These are phyloP conservation scores for Peromyscus nudipes DNA, from an alignment of 2,797 vertebrate genomes.

Conservation along the genomic window DNA sequence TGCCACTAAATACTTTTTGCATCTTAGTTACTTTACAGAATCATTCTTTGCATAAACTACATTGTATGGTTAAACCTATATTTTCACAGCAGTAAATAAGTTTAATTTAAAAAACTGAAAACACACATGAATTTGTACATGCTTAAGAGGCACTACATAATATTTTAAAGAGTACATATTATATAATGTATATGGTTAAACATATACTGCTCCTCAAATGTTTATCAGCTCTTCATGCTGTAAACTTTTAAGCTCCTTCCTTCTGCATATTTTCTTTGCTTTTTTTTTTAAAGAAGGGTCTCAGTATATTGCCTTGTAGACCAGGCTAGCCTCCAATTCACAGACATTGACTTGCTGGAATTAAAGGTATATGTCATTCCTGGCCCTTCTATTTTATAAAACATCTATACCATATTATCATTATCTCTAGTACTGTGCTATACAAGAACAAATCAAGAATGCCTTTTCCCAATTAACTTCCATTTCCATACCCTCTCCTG, in stretches of 20 bases:
- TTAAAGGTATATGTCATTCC: not conserved
- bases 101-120: not conserved
- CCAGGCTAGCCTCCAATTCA: not conserved
- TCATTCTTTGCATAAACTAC: not conserved
- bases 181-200: not conserved
- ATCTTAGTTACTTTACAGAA: not conserved
- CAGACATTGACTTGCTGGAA: not conserved
- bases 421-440: not conserved
- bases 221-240: not conserved
- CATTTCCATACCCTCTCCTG: fast-evolving
- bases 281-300: no score
- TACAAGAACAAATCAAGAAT: not conserved
- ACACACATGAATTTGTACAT: not conserved
- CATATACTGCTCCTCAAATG: no score
- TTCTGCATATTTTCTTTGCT: not conserved
- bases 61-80: not conserved
- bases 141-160: not conserved
- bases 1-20: not conserved
- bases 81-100: not conserved
- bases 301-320: not conserved
- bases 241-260: not conserved
- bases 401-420: not conserved
- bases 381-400: not conserved
- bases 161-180: not conserved
- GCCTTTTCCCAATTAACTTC: not conserved